Evolutionary conservation across 64 coral and sea anemone genomes (phyloP), one percentile per base, ranked within the genome.

Genomic region (Trachythela sp.): DNA sequence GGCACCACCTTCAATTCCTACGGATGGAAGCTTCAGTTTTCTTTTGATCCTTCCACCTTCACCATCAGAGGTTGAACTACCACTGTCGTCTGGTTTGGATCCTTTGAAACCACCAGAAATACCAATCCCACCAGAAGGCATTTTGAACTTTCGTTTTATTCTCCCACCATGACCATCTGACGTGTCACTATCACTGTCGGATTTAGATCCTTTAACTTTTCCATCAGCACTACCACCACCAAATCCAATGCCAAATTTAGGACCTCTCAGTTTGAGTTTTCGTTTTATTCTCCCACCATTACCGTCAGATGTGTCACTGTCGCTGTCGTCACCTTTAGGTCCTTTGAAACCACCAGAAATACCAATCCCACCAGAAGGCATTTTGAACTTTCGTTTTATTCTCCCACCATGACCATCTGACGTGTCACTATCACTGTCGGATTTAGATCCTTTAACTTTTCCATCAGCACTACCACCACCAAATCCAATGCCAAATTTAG

Each of bases 51-150:
- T 80, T 35, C 75, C 13, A 15, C 75, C 75, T 80, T 80, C 17
- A 80, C 75, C 75, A 80, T 80, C 75, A 1, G 75, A 80, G 2
- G 75, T 80, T 64, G 20, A 20, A 80, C 75, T 80, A 9, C 75
- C 75, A 80, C 75, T 80, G 37, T 2, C 75, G 33, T 80, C 75
- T 80, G 30, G 4, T 36, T 80, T 80, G 9, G 75, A 30, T 37
- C 20, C 33, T 9, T 80, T 36, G 11, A 80, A 9, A 39, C 33
- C 32, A 14, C 27, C 75, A 35, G 75, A 80, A 15, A 80, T 80
- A 37, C 4, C 75, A 34, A 30, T 30, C 9, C 33, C 26, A 80
- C 75, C 75, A 80, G 37, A 27, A n/a, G 56, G 56, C 20, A 6
- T 64, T 64, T 80, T 80, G 33, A 2, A 29, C 4, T 30, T 80